Evolutionary conservation across 2,888 invertebrate genomes (phyloP).

Genomic region (Ophion ventricosus): DNA sequence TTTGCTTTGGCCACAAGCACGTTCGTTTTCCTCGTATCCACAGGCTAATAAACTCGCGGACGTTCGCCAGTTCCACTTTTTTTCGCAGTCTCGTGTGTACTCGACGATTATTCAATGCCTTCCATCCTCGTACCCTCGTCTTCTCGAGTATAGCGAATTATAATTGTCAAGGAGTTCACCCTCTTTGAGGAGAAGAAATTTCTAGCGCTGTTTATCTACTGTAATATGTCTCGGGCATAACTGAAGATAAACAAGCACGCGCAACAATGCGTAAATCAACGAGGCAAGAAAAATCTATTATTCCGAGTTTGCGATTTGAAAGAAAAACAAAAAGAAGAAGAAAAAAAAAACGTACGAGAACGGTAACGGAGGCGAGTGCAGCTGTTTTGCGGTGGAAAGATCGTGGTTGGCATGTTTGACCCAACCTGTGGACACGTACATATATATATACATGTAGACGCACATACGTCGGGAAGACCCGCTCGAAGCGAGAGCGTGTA

Average conservation of each 20-base stretch:
- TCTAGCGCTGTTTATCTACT: background rate
- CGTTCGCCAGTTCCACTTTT: background rate
- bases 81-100: constrained; percentile 45
- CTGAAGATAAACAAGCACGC: background rate
- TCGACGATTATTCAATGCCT: constrained; percentile 54
- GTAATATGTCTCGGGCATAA: constrained; percentile 1
- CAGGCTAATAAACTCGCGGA: background rate
- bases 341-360: background rate
- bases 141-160: constrained; percentile 48
- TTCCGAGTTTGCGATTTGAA: background rate
- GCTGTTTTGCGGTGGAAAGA: constrained; percentile 32
- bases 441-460: background rate
- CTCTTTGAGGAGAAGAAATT: background rate
- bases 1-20: constrained; percentile 26
- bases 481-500: background rate
- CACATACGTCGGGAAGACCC: background rate
- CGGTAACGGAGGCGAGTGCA: constrained; percentile 31
- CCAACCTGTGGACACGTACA: background rate
- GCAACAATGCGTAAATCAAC: no score
- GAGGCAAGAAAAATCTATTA: background rate
- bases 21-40: constrained; percentile 9
- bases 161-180: constrained; percentile 23
- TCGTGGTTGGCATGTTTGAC: constrained; percentile 31
- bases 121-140: constrained; percentile 13
- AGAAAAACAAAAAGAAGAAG: background rate